These are phyloP conservation scores for Hydrolagus affinis DNA, from an alignment of 2,113 vertebrate species.

Conservation along the genomic window DNA sequence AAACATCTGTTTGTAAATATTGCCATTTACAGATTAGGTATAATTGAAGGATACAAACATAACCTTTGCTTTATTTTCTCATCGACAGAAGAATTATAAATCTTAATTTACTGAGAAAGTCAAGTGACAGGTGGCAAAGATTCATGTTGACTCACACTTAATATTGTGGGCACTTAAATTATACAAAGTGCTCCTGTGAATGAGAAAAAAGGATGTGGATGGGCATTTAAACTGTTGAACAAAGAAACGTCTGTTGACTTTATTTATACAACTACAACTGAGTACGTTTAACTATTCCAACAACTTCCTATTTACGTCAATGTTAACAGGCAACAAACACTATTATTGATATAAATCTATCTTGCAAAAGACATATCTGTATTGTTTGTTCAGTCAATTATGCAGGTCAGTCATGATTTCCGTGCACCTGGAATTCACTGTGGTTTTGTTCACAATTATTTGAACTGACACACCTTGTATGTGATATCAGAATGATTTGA, in stretches of 20 bases:
- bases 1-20: neutral
- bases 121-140: neutral
- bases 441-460: neutral
- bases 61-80: neutral
- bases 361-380: neutral
- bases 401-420: neutral
- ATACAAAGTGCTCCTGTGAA: neutral
- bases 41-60: neutral
- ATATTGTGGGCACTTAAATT: neutral
- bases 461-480: neutral
- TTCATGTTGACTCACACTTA: constrained; percentile 7
- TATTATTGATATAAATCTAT: neutral
- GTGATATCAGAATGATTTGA: neutral
- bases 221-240: constrained; percentile 15
- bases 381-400: neutral
- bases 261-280: neutral
- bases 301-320: neutral
- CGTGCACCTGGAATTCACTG: neutral
- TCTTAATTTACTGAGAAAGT: neutral
- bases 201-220: neutral
- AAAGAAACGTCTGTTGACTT: neutral
- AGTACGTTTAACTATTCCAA: neutral
- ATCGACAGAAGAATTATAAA: neutral
- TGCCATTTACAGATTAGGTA: neutral
- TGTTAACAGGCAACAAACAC: neutral